Evolutionary conservation across 2,888 invertebrate genomes (phyloP).

Genomic region (Acrobasis consociella): DNA sequence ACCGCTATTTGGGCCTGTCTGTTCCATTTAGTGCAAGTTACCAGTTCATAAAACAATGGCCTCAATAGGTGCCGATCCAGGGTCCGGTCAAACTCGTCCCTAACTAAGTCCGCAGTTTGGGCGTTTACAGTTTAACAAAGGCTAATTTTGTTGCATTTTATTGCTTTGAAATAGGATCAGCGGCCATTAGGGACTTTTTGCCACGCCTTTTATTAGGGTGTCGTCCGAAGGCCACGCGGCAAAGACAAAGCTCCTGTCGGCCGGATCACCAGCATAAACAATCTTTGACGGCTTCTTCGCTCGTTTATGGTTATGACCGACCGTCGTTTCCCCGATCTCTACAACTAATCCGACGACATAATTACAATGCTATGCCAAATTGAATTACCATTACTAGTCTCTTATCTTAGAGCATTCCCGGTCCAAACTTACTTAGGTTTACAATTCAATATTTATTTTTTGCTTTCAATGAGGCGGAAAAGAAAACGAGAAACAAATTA

Average conservation of each 20-base stretch:
- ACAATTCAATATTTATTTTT: neutral
- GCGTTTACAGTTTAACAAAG: constrained; percentile 74
- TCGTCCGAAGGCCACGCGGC: constrained; percentile 77
- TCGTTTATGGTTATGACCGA: constrained; percentile 67
- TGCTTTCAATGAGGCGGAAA: constrained; percentile 6
- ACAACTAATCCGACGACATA: neutral
- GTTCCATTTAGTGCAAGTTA: constrained; percentile 43
- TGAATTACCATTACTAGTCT: neutral
- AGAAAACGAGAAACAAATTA: constrained; percentile 24
- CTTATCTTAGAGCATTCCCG: too few species aligned
- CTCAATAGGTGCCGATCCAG: constrained; percentile 41
- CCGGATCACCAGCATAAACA: constrained; percentile 78
- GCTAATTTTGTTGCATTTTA: constrained; percentile 82
- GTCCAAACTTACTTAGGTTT: too few species aligned
- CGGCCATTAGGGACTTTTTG: constrained; percentile 77
- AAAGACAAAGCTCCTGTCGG: constrained; percentile 76
- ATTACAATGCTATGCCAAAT: neutral
- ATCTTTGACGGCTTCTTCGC: constrained; percentile 76
- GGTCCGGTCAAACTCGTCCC: constrained; percentile 48
- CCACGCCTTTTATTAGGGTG: constrained; percentile 82
- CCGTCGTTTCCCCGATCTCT: constrained; percentile 4
- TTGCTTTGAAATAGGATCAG: constrained; percentile 79
- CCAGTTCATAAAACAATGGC: constrained; percentile 68
- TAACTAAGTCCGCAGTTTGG: constrained; percentile 55
- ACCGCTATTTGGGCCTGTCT: neutral